Evolutionary conservation across 2,113 vertebrate species (phyloP).

Genomic region (Odocoileus hemionus): DNA sequence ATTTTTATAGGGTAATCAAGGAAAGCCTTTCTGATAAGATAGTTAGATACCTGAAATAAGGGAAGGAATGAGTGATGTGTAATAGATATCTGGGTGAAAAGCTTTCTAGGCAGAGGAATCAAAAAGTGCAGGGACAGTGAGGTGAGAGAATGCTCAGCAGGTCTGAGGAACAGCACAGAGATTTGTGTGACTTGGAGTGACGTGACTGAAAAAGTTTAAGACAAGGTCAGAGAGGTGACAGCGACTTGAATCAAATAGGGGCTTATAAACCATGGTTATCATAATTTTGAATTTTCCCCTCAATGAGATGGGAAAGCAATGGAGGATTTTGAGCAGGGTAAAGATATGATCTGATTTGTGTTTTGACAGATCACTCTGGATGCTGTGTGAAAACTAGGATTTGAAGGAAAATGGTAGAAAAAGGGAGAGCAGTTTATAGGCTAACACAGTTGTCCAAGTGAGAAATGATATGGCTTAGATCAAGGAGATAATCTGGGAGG

Average conservation of each 20-base stretch:
- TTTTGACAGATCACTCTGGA: background rate
- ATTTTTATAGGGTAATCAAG: background rate
- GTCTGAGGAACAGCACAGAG: slow-evolving; percentile 6
- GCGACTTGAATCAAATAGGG: background rate
- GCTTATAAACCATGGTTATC: background rate
- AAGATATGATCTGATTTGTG: background rate
- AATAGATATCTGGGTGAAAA: background rate
- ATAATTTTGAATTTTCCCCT: background rate
- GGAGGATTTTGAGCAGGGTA: background rate
- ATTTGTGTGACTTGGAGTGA: background rate
- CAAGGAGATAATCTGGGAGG: background rate
- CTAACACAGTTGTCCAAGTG: background rate
- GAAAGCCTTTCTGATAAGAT: background rate
- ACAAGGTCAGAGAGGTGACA: background rate
- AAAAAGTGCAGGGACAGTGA: background rate
- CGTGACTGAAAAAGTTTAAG: background rate
- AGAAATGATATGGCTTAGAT: background rate
- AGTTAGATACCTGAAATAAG: background rate
- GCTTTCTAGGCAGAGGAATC: background rate
- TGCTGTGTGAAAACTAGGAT: background rate
- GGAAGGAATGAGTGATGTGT: background rate
- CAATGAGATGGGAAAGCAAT: background rate
- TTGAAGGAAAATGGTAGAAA: background rate
- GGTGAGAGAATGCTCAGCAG: background rate
- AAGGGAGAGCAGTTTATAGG: background rate